A percentile compares a stretch with the other conserved stretches of the same genome.
phyloP scores from a whole-genome alignment of 2,888 invertebrate genomes.

The Yponomeuta plumbellus region DNA sequence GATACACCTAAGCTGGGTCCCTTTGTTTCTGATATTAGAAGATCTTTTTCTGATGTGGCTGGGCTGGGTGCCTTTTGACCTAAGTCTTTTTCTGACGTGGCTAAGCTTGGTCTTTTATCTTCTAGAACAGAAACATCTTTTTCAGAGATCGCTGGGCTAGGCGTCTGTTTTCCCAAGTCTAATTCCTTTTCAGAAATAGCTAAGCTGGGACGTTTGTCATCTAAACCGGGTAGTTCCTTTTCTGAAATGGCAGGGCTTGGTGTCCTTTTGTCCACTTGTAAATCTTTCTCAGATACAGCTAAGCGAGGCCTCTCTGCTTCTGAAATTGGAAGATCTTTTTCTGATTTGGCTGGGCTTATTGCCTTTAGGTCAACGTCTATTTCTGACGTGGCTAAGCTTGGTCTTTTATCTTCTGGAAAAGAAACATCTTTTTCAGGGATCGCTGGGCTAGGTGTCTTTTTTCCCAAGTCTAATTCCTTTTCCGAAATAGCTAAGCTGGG shows the following conservation, averaged over 20 bases:
- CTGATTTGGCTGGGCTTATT: neutral
- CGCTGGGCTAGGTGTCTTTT: constrained; percentile 8
- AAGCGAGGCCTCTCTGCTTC: neutral
- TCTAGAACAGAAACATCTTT: neutral
- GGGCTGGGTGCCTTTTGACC: neutral
- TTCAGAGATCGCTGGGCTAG: neutral
- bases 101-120: neutral
- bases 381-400: constrained; percentile 8
- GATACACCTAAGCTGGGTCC: too few relatives aligned
- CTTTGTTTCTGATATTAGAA: neutral
- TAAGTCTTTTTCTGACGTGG: neutral
- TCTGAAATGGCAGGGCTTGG: neutral
- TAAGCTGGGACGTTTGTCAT: neutral
- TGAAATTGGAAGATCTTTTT: neutral
- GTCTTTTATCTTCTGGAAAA: constrained; percentile 10
- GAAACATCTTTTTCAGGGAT: constrained; percentile 4
- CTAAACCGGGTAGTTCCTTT: neutral
- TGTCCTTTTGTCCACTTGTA: neutral
- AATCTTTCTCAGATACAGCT: neutral
- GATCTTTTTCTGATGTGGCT: constrained; percentile 3
- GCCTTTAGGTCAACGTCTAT: neutral
- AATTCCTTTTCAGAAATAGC: too few relatives aligned
- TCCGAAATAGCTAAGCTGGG: neutral
- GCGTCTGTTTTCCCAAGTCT: constrained; percentile 1
- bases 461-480: constrained; percentile 9